phyloP scores from a whole-genome alignment of 2,888 invertebrate genomes.

The Dynastes maya region DNA sequence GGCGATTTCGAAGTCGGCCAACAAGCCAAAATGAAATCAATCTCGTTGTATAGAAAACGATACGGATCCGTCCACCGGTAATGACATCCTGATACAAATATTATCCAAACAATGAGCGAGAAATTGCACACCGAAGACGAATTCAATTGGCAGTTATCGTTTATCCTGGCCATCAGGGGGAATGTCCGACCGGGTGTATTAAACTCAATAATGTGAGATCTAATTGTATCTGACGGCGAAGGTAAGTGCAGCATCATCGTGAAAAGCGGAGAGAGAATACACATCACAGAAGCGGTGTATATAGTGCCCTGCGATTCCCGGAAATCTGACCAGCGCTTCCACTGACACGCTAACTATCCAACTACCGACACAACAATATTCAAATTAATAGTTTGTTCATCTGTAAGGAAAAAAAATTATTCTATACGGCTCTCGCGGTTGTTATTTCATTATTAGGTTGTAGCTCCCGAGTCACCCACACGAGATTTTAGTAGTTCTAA shows the following conservation, averaged over 20 bases:
- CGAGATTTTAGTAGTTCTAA: slow-evolving; percentile 33
- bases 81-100: slow-evolving; percentile 30
- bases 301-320: slow-evolving; percentile 59
- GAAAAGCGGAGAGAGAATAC: slow-evolving; percentile 53
- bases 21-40: slow-evolving; percentile 31
- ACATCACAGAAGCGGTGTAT: slow-evolving; percentile 8
- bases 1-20: slow-evolving; percentile 14
- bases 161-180: slow-evolving; percentile 26
- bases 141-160: slow-evolving; percentile 56
- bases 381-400: slow-evolving; percentile 60
- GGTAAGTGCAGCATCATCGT: slow-evolving; percentile 59
- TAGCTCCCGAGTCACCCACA: slow-evolving; percentile 48
- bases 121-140: slow-evolving; percentile 57
- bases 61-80: slow-evolving; percentile 3
- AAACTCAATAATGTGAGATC: slow-evolving; percentile 54
- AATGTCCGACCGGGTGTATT: slow-evolving; percentile 40
- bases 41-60: slow-evolving; percentile 29
- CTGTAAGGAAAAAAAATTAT: slow-evolving; percentile 53
- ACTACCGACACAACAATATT: slow-evolving; percentile 60
- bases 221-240: slow-evolving; percentile 57
- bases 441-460: slow-evolving; percentile 49
- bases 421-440: slow-evolving; percentile 52
- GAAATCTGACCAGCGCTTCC: slow-evolving; percentile 61
- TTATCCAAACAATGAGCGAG: slow-evolving; percentile 48
- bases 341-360: slow-evolving; percentile 59